Conservation (phyloP, 2,797 vertebrate species). For the Ctenopoma multispine region DNA sequence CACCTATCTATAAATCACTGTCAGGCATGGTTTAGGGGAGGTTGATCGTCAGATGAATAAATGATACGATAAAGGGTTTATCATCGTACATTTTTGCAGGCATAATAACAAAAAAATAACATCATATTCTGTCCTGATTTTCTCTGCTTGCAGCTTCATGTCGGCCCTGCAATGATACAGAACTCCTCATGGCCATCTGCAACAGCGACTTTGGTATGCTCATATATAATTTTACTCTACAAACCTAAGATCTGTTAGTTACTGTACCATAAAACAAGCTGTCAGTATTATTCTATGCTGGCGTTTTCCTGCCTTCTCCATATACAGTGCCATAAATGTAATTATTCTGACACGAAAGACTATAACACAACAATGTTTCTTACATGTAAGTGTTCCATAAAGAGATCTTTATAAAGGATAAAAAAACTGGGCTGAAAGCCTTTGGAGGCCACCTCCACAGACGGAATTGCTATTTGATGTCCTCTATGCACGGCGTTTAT, state of each 20-base stretch:
- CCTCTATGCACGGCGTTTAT: neutral
- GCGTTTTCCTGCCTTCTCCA: neutral
- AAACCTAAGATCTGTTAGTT: neutral
- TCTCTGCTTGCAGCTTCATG: constrained; percentile 78
- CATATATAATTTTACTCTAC: neutral
- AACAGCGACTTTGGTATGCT: constrained; percentile 89
- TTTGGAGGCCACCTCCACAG: neutral
- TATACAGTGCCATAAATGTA: neutral
- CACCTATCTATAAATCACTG: constrained; percentile 21
- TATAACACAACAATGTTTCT: neutral
- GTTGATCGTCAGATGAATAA: neutral
- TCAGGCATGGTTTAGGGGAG: constrained; percentile 3
- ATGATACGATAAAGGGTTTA: neutral
- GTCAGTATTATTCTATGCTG: neutral
- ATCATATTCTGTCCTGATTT: constrained; percentile 19
- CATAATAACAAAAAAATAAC: neutral
- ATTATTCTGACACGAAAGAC: too few species aligned
- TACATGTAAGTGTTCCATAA: neutral
- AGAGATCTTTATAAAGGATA: neutral
- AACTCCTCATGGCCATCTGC: constrained; percentile 88
- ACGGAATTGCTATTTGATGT: neutral
- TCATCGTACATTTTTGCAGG: neutral
- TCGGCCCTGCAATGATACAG: constrained; percentile 83
- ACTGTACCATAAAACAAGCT: neutral
- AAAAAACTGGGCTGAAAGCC: neutral